Conservation (phyloP, 2,888 invertebrate genomes). For the Penaeus monodon region DNA sequence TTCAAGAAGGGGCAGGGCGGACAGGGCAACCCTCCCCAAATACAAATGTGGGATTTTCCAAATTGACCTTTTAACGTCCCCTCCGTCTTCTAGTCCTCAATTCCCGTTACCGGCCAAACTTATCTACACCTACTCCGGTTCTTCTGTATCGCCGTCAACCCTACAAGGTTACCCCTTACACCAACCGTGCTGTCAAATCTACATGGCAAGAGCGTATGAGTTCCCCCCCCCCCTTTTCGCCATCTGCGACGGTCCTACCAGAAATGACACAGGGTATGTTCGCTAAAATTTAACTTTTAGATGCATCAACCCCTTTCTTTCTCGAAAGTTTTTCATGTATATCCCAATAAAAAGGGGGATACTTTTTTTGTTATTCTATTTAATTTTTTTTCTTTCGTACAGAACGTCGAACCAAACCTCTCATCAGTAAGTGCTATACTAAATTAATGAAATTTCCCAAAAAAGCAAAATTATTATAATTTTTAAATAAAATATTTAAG, state of each 20-base stretch:
- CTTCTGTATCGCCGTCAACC: conserved; percentile 70
- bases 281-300: no score
- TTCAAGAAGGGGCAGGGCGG: conserved; percentile 95
- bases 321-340: no score
- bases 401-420: no score
- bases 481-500: no score
- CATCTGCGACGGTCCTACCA: conserved; percentile 75
- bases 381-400: no score
- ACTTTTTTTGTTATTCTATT: no score
- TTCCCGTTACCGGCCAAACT: conserved; percentile 96
- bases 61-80: conserved; percentile 99
- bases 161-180: conserved; percentile 75
- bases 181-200: conserved; percentile 72
- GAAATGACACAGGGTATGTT: conserved; percentile 73
- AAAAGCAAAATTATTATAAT: no score
- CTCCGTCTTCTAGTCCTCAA: conserved; percentile 98
- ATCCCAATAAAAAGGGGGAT: background rate
- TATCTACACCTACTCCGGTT: conserved; percentile 78
- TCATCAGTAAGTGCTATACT: no score
- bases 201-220: conserved; percentile 73
- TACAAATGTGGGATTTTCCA: conserved; percentile 98
- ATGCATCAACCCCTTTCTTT: no score
- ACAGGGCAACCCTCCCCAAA: conserved; percentile 99
- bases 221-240: conserved; percentile 76
- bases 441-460: no score